Base-by-base conservation (phyloP, 2,113 vertebrate genomes). In the Sturnira hondurensis region DNA sequence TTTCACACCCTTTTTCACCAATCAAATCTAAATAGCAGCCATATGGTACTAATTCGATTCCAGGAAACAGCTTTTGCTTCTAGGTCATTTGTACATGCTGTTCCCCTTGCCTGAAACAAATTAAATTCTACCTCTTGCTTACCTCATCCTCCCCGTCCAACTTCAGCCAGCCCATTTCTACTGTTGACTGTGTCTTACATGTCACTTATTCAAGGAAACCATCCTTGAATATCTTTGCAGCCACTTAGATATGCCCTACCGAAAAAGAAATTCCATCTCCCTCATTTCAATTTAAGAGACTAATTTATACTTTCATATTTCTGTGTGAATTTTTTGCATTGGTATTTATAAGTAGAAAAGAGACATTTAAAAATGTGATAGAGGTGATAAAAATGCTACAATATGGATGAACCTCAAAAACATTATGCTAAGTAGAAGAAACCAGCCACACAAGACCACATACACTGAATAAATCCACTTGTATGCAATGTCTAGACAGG, bases 41-140 rank as follows among this genome's bases (percentile, higher is more conserved):
- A 84, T n/a, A 89, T 36, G 68, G 52, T 52, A 93, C 28, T 16
- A 93, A 86, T 45, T 92, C 50, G 89, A 92, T 89, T 94, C 73
- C 45, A 95, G 58, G 91, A 89, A 92, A 95, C 65, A 67, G 63
- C 67, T 86, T 93, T 47, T 63, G 33, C 54, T 93, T 87, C 33
- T 73, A 58, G 45, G 45, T 81, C 68, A 86, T 16, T 68, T 86
- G 38, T 91, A 9, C 22, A 85, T 12, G 56, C 43, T 74, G 63
- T 43, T 82, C 45, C 22, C 45, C 54, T 82, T 78, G 88, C 45
- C 41, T 85, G 13, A 88, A 92, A 77, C 45, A 77, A 90, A 31
- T 45, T 61, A 38, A 31, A 26, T 38, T 89, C 36, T 36, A 74
- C 56, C 68, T 20, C 58, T 67, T 67, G 92, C 61, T 91, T 71